These are phyloP conservation scores for Oreochromis spilurus DNA, from an alignment of 2,113 vertebrate species.

Conservation along the genomic window DNA sequence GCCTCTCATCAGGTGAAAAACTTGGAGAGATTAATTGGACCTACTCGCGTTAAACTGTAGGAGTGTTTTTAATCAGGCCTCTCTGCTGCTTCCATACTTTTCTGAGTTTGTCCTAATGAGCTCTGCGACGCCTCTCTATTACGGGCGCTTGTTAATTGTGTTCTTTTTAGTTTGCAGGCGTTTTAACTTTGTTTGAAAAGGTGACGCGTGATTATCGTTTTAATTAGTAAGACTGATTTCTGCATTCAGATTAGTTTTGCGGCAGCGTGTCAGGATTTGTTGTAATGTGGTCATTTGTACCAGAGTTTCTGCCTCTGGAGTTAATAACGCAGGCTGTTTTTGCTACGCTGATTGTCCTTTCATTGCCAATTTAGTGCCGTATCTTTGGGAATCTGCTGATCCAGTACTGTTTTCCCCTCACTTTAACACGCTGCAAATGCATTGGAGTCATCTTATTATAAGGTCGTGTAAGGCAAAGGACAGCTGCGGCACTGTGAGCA, in stretches of 20 bases:
- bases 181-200: neutral
- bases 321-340: neutral
- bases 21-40: neutral
- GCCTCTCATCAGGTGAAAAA: neutral
- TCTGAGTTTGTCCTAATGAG: neutral
- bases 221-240: neutral
- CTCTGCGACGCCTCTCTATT: neutral
- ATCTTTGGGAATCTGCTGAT: neutral
- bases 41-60: neutral
- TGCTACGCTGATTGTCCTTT: neutral
- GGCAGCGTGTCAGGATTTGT: neutral
- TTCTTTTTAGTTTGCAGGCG: neutral
- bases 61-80: neutral
- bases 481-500: fast-evolving
- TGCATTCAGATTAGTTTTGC: neutral
- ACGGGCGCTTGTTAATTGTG: neutral
- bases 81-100: neutral
- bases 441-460: neutral
- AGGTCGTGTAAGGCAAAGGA: neutral
- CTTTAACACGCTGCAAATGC: neutral
- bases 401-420: neutral
- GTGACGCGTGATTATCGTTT: neutral
- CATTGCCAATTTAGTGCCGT: neutral
- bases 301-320: neutral
- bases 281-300: neutral